Evolutionary conservation across 2,113 vertebrate species (phyloP).

Genomic region (Sebastes schlegelii): DNA sequence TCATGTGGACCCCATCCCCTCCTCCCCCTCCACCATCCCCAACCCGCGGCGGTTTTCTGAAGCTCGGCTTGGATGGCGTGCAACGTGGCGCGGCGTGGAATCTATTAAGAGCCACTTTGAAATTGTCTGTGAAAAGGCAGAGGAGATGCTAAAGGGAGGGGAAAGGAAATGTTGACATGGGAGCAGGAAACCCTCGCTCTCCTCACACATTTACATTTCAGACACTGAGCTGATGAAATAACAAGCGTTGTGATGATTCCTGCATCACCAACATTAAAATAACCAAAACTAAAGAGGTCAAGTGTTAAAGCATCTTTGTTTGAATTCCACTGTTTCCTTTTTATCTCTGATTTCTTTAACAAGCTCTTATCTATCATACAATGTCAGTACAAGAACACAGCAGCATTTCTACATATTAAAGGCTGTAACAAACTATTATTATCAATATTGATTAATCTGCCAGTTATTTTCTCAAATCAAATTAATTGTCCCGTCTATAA

Average conservation of each 20-base stretch:
- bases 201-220: conserved; percentile 29
- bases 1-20: neutral
- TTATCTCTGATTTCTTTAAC: conserved; percentile 1
- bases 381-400: neutral
- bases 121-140: conserved; percentile 32
- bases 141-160: conserved; percentile 1
- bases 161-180: conserved; percentile 13
- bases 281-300: neutral
- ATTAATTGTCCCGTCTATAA: neutral
- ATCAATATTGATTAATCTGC: no score
- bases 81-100: conserved; percentile 1
- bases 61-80: conserved; percentile 4
- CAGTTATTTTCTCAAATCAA: no score
- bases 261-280: neutral
- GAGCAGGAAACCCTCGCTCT: neutral
- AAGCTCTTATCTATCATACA: neutral
- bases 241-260: neutral
- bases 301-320: neutral
- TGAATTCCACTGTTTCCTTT: neutral
- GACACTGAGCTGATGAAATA: neutral
- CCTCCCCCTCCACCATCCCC: neutral
- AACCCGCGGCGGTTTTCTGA: conserved; percentile 24
- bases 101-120: conserved; percentile 41
- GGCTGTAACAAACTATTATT: neutral
- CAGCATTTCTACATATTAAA: neutral